Evolutionary conservation across 2,888 invertebrate species (phyloP), one percentile per base, ranked within the genome.

Genomic region (Hemicrepidius hirtus): DNA sequence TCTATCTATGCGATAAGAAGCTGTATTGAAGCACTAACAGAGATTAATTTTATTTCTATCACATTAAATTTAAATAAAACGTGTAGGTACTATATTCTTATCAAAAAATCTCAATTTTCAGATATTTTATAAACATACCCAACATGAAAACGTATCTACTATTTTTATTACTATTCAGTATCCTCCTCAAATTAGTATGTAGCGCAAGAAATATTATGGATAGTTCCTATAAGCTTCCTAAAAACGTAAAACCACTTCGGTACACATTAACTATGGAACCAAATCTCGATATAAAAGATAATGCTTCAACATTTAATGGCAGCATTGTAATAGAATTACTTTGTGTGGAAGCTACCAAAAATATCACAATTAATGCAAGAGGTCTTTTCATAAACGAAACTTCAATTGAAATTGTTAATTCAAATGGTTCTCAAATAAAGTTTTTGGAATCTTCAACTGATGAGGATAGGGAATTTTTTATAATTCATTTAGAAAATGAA

Each of bases 361-460:
- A 46, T 13, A 70, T 76, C 32, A 69, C 53, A n/a, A n/a, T 76
- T 16, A 73, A 76, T 60, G 5, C 62, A 49, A 12, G 40, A 59
- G 12, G 12, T 20, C 20, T 59, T 16, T 18, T 9, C 13, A 60
- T 68, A 32, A 44, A 60, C n/a, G 21, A 41, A 1, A 4, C 5
- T 21, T 24, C 49, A 1, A 49, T 59, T 13, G 21, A 7, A 32
- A 10, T 49, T 12, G 9, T 16, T 10, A 35, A 40, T n/a, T n/a
- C 20, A 9, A 40, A 37, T 1, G 64, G 64, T 3, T n/a, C 21
- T 9, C 18, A 40, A 16, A 3, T 60, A 5, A 12, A 37, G 10
- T 6, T 57, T 44, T 62, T 20, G 2, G 49, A 49, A 20, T 40
- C 35, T 12, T 13, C 55, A 24, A 28, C 50, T n/a, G 50, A 60